These are phyloP conservation scores for Drosophila formosana DNA, from an alignment of 2,888 invertebrate genomes.

Conservation along the genomic window DNA sequence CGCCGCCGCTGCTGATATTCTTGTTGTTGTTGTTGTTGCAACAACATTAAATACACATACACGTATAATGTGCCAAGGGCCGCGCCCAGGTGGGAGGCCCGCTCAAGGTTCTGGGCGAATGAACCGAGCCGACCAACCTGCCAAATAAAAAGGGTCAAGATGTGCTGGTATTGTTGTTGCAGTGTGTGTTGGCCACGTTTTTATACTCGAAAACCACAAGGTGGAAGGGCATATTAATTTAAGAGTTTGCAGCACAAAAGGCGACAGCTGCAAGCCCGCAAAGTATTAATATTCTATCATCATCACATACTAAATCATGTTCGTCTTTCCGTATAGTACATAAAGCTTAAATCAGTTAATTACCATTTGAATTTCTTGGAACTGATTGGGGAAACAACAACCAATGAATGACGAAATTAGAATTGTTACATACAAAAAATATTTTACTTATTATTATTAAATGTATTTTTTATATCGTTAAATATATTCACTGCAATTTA, in stretches of 20 bases:
- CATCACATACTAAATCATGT: too few relatives aligned
- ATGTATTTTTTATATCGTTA: too few relatives aligned
- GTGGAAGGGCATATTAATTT: neutral
- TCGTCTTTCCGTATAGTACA: too few relatives aligned
- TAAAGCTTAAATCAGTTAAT: too few relatives aligned
- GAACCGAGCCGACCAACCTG: slow-evolving; percentile 40
- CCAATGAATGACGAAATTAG: too few relatives aligned
- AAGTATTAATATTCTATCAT: too few relatives aligned
- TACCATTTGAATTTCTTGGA: too few relatives aligned
- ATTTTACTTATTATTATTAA: too few relatives aligned
- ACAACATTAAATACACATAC: slow-evolving; percentile 62
- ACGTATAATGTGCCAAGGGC: slow-evolving; percentile 45
- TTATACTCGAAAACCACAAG: neutral
- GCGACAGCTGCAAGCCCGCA: neutral
- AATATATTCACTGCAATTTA: too few relatives aligned
- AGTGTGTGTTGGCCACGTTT: slow-evolving; percentile 13
- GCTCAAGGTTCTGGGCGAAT: slow-evolving; percentile 52
- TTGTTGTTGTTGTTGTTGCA: slow-evolving; percentile 34
- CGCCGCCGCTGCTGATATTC: neutral
- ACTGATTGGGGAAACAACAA: too few relatives aligned
- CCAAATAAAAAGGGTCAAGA: slow-evolving; percentile 60
- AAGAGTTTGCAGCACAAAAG: neutral
- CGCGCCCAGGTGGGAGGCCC: slow-evolving; percentile 39
- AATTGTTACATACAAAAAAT: too few relatives aligned
- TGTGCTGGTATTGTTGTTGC: slow-evolving; percentile 9